phyloP scores from a whole-genome alignment of 2,113 vertebrate genomes.

The Cricetomys ansorgei region DNA sequence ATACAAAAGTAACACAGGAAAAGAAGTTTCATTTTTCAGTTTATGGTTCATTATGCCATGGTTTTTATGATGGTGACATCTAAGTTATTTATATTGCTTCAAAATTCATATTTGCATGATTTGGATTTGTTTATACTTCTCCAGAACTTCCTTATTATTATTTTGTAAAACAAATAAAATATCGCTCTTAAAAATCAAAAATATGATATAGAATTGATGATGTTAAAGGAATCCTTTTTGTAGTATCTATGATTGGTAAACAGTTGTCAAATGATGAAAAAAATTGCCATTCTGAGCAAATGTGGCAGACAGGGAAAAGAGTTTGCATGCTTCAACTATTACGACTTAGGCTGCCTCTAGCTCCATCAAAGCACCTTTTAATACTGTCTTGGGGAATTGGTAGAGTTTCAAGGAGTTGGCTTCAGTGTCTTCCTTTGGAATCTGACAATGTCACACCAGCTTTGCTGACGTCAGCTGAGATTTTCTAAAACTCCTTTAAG shows the following conservation, averaged over 20 bases:
- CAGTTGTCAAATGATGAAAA: not conserved
- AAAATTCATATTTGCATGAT: not conserved
- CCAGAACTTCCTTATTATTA: not conserved
- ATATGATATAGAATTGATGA: not conserved
- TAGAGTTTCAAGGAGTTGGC: not conserved
- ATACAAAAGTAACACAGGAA: not conserved
- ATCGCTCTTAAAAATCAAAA: not conserved
- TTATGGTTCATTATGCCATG: not conserved
- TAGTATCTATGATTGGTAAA: not conserved
- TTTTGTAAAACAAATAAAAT: not conserved
- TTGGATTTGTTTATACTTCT: constrained; percentile 25
- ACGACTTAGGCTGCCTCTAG: not conserved
- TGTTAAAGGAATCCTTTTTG: not conserved
- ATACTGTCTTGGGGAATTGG: not conserved
- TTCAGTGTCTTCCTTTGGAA: not conserved
- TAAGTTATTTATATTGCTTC: not conserved
- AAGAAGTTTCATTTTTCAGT: not conserved
- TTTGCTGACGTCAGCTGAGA: not conserved
- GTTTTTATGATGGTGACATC: not conserved
- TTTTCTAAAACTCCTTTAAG: not conserved
- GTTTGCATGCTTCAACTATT: too few species aligned
- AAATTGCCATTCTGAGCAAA: not conserved
- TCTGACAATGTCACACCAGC: not conserved
- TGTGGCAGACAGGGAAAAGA: not conserved
- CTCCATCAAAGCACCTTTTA: not conserved